phyloP scores from a whole-genome alignment of 2,888 invertebrate genomes.

The Drosophila lutescens region DNA sequence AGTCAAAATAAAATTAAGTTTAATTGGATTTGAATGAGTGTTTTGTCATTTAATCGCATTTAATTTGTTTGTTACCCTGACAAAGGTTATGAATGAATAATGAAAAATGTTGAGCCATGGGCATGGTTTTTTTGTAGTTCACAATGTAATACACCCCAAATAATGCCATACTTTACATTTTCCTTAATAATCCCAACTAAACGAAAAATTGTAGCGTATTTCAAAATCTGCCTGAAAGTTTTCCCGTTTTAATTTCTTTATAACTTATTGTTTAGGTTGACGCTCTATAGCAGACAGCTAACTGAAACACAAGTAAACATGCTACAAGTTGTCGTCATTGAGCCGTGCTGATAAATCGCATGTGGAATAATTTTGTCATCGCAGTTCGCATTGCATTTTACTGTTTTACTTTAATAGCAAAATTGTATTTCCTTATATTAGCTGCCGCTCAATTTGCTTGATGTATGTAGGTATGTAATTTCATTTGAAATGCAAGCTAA shows the following conservation, averaged over 20 bases:
- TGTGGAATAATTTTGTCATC: conserved; percentile 44
- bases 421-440: conserved; percentile 15
- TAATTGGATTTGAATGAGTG: neutral
- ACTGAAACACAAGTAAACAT: conserved; percentile 32
- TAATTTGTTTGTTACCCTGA: neutral
- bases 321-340: conserved; percentile 30
- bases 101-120: too few species aligned
- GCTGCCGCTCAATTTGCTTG: conserved; percentile 13
- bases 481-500: neutral
- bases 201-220: neutral
- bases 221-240: neutral
- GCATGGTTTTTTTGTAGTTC: neutral
- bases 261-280: conserved; percentile 23
- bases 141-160: too few species aligned
- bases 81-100: neutral
- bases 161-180: neutral
- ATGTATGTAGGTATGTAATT: neutral
- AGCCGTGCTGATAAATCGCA: conserved; percentile 45
- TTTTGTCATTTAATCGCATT: neutral
- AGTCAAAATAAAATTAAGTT: neutral
- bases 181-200: neutral
- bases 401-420: conserved; percentile 44
- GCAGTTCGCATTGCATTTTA: conserved; percentile 39
- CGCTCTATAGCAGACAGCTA: conserved; percentile 20
- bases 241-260: neutral